Evolutionary conservation across 1,140 invertebrate genomes (phyloP).

Genomic region (Tetramorium parvispinum): DNA sequence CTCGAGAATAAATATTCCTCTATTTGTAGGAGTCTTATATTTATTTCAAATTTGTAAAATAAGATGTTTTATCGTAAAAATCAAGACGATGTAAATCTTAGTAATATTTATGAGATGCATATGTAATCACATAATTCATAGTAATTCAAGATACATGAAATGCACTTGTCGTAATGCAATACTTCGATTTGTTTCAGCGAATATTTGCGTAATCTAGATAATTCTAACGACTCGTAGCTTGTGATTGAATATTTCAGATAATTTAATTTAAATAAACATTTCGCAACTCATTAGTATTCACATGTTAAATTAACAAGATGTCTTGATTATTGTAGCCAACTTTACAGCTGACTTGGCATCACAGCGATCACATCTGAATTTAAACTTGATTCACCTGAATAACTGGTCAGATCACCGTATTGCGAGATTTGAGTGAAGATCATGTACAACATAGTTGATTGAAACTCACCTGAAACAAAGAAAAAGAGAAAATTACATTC

Average conservation of each 20-base stretch:
- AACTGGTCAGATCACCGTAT: not conserved
- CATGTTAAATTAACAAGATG: constrained; percentile 38
- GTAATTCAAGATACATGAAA: not conserved
- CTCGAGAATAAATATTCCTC: not conserved
- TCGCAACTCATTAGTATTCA: constrained; percentile 9
- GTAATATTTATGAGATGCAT: not conserved
- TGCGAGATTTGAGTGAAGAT: not conserved
- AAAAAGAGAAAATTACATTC: constrained; percentile 65
- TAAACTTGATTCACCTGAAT: not conserved
- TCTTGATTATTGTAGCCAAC: constrained; percentile 36
- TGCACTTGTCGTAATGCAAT: not conserved
- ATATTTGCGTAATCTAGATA: constrained; percentile 18
- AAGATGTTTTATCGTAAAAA: not conserved
- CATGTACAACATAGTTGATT: constrained; percentile 12
- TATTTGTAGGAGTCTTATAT: not conserved
- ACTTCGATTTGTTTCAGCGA: not conserved
- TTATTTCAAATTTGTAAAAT: not conserved
- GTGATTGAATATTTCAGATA: constrained; percentile 12
- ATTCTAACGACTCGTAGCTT: not conserved
- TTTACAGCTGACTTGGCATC: not conserved
- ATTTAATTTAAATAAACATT: constrained; percentile 10
- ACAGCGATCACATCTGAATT: constrained; percentile 49
- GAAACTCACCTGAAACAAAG: constrained; percentile 74
- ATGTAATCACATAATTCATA: not conserved
- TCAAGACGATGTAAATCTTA: not conserved